Evolutionary conservation across 2,113 vertebrate species (phyloP).

Genomic region (Melospiza georgiana): DNA sequence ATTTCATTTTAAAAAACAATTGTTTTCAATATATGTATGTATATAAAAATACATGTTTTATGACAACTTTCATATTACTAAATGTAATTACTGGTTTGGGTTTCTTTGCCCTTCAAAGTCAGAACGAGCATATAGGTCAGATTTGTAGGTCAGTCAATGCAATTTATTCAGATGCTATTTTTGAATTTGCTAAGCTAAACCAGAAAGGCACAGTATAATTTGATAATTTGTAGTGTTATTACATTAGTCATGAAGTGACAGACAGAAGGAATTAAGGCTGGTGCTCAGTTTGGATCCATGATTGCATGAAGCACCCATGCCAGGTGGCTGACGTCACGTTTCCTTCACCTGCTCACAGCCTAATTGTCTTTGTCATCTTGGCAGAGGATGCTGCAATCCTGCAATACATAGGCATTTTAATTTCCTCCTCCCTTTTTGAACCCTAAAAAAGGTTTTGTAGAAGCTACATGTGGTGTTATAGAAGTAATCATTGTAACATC

Average conservation of each 20-base stretch:
- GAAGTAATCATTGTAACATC: neutral
- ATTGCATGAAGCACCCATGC: neutral
- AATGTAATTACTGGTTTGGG: neutral
- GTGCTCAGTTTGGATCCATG: neutral
- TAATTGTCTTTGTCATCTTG: neutral
- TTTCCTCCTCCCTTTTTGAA: neutral
- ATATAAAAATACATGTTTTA: neutral
- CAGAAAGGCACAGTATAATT: neutral
- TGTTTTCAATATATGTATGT: neutral
- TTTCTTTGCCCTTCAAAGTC: neutral
- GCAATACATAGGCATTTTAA: neutral
- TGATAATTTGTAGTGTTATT: neutral
- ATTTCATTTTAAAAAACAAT: neutral
- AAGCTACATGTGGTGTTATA: neutral
- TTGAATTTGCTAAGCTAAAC: neutral
- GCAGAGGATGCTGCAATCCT: neutral
- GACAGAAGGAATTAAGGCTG: neutral
- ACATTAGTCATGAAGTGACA: neutral
- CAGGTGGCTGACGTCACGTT: neutral
- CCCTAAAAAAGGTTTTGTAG: neutral
- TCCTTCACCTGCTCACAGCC: neutral
- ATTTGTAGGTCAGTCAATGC: constrained; percentile 8
- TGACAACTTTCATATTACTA: neutral
- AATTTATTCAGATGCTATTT: constrained; percentile 1
- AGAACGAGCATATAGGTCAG: neutral